Evolutionary conservation across 2,888 invertebrate species (phyloP).

Genomic region (Carterocephalus palaemon): DNA sequence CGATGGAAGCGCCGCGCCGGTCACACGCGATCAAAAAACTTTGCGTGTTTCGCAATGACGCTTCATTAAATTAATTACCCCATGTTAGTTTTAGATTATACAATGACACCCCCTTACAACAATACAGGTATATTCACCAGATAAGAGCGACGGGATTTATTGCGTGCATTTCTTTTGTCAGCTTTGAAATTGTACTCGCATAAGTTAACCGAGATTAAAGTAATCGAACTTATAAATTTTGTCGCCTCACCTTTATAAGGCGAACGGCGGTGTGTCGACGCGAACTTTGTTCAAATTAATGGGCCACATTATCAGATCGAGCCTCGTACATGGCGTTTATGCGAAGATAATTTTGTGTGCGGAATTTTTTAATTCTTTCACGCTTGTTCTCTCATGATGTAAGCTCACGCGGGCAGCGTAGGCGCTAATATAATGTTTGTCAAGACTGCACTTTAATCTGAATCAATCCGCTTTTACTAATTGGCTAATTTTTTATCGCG

Average conservation of each 20-base stretch:
- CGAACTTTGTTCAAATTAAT: constrained; percentile 78
- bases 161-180: constrained; percentile 79
- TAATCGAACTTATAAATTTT: constrained; percentile 80
- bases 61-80: constrained; percentile 77
- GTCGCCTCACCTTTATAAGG: constrained; percentile 78
- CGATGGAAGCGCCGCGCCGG: constrained; percentile 41
- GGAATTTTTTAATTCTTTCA: constrained; percentile 61
- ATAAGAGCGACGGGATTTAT: constrained; percentile 72
- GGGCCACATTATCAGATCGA: constrained; percentile 76
- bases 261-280: constrained; percentile 72
- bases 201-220: constrained; percentile 79
- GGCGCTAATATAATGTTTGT: constrained; percentile 36
- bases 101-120: constrained; percentile 62
- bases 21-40: constrained; percentile 65
- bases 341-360: constrained; percentile 75
- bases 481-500: constrained; percentile 21
- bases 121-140: constrained; percentile 72
- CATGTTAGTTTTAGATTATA: constrained; percentile 65
- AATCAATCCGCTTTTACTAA: constrained; percentile 19
- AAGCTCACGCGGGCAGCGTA: constrained; percentile 39
- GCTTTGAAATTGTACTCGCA: constrained; percentile 79
- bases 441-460: constrained; percentile 22
- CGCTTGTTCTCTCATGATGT: constrained; percentile 46
- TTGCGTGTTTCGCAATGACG: constrained; percentile 60
- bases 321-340: constrained; percentile 77